Evolutionary conservation across 23 tunicate genomes (phyloP).

Genomic region (Ciona savignyi): DNA sequence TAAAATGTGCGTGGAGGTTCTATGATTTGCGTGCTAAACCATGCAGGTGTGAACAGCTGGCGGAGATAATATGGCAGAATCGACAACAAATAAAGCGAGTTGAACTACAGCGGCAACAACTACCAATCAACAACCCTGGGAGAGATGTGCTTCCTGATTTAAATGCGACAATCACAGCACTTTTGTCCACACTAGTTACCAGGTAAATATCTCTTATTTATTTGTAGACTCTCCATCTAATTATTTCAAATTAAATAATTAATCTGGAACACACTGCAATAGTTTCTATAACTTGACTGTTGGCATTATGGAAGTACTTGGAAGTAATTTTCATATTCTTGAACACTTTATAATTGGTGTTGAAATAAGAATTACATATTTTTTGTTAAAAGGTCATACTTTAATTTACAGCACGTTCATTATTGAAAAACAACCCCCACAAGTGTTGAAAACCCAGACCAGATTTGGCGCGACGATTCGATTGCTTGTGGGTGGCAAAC

Average conservation of each 20-base stretch:
- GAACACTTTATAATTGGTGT: no score
- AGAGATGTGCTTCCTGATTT: slow-evolving; percentile 79
- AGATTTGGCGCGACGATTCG: slow-evolving; percentile 95
- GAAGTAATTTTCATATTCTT: no score
- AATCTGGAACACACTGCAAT: no score
- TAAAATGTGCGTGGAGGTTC: no score
- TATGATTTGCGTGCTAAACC: no score
- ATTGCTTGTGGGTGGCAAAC: slow-evolving; percentile 86
- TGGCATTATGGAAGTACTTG: no score
- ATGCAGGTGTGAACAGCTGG: slow-evolving; percentile 93
- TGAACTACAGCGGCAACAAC: slow-evolving; percentile 88
- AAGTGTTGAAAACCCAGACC: slow-evolving; percentile 95
- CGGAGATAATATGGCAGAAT: slow-evolving; percentile 95
- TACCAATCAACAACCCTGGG: slow-evolving; percentile 79
- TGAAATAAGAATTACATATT: no score
- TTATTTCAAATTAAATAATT: background rate
- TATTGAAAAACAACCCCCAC: slow-evolving; percentile 97
- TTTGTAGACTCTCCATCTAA: no score
- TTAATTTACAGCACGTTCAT: slow-evolving; percentile 70
- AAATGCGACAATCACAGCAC: slow-evolving; percentile 80
- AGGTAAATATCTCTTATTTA: no score
- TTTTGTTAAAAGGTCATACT: no score
- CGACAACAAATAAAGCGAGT: slow-evolving; percentile 95
- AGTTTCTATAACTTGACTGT: no score
- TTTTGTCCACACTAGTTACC: slow-evolving; percentile 78